Evolutionary conservation across 1,140 invertebrate genomes (phyloP).

Genomic region (Dendroctonus ponderosae): DNA sequence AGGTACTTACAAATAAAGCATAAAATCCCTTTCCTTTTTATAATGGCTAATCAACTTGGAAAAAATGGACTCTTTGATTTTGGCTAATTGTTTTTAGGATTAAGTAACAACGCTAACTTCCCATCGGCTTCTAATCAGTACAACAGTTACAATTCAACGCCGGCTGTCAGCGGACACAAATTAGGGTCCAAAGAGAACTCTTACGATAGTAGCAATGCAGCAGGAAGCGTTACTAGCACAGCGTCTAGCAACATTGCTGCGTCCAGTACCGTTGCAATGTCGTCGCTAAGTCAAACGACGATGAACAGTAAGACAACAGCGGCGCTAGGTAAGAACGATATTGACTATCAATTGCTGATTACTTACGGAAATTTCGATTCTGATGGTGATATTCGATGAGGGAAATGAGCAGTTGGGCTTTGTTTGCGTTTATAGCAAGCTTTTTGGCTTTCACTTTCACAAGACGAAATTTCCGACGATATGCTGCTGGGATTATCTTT

Average conservation of each 20-base stretch:
- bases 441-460: constrained; percentile 9
- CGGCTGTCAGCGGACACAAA: constrained; percentile 51
- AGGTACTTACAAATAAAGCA: constrained; percentile 31
- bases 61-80: background rate
- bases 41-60: too few relatives aligned
- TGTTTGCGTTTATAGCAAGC: background rate
- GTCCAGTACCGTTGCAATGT: constrained; percentile 42
- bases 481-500: constrained; percentile 19
- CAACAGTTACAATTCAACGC: constrained; percentile 50
- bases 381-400: constrained; percentile 29
- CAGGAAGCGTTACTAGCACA: constrained; percentile 53
- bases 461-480: background rate
- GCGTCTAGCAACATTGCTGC: constrained; percentile 55
- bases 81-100: constrained; percentile 21
- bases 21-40: background rate
- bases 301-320: constrained; percentile 47
- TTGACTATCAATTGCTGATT: background rate
- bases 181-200: constrained; percentile 50
- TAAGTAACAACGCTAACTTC: constrained; percentile 44
- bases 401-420: constrained; percentile 20
- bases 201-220: constrained; percentile 56
- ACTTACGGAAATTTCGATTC: background rate
- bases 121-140: constrained; percentile 45
- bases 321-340: constrained; percentile 43
- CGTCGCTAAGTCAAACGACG: constrained; percentile 46